Percentiles rank a stretch among this genome's conserved stretches.
Conservation (phyloP, 2,113 vertebrate genomes). For the Nibea albiflora region DNA sequence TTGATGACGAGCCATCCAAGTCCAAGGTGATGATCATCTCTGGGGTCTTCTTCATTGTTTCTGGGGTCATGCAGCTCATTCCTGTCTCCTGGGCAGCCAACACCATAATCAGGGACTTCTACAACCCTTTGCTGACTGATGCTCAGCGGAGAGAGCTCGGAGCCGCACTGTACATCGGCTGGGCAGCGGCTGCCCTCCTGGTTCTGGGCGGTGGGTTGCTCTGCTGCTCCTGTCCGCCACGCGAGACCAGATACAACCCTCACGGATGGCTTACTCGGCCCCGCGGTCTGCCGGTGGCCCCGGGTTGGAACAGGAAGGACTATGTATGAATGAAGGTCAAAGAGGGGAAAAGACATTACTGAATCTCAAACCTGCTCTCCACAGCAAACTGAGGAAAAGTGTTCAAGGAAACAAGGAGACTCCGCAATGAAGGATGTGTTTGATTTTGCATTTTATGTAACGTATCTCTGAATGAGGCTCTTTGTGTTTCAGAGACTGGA, state of each 20-base stretch:
- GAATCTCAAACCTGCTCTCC: constrained; percentile 3
- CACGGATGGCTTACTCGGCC: constrained; percentile 79
- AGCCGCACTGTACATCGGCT: constrained; percentile 83
- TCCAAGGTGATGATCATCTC: constrained; percentile 84
- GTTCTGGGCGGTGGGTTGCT: constrained; percentile 81
- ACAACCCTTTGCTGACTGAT: constrained; percentile 80
- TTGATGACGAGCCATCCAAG: constrained; percentile 83
- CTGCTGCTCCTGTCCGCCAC: constrained; percentile 84
- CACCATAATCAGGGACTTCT: constrained; percentile 85
- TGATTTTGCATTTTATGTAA: constrained; percentile 32
- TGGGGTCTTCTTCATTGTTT: constrained; percentile 82
- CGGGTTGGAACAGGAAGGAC: constrained; percentile 81
- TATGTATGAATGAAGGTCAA: constrained; percentile 74
- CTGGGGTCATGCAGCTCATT: constrained; percentile 84
- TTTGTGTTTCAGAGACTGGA: constrained; percentile 33
- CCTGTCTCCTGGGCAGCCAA: constrained; percentile 84
- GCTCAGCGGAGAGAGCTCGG: constrained; percentile 83
- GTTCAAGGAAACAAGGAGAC: constrained; percentile 45
- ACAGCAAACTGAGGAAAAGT: constrained; percentile 14
- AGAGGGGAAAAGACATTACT: constrained; percentile 11
- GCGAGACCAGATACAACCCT: constrained; percentile 79
- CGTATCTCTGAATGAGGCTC: constrained; percentile 26
- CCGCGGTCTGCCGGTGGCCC: constrained; percentile 72
- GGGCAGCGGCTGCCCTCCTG: constrained; percentile 79
- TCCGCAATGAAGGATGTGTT: constrained; percentile 51